Evolutionary conservation across 2,113 vertebrate species (phyloP), one percentile per base, ranked within the genome.

Genomic region (Picathartes gymnocephalus): DNA sequence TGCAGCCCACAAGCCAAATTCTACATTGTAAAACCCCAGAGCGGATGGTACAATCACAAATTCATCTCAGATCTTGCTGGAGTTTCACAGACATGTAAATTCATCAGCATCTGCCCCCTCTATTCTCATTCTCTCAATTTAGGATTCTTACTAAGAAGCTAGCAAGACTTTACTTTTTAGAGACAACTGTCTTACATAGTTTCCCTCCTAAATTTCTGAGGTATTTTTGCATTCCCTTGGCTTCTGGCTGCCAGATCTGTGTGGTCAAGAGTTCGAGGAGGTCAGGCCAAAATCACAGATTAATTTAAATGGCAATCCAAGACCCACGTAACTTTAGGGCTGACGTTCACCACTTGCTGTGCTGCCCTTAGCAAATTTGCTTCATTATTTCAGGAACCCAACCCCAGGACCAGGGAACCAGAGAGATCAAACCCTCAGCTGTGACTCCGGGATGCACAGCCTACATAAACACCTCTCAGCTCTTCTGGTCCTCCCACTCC

Each of bases 41-140:
- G 23, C 0, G 1, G 28, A 51, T 2, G 0, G 14, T 5, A 28
- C 11, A 71, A 25, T 25, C 33, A 77, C 50, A 81, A n/a, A 50
- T 42, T 54, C 3, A 57, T 24, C 60, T 80, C 37, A 31, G 9
- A 68, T 44, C 62, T 65, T 45, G 11, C 25, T 65, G n/a, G 10
- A 65, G 33, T 73, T 90, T 45, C 50, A 73, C 4, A 72, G 15
- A 30, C 15, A 56, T 57, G 22, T 53, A 47, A 61, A 81, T 88
- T 77, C 80, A 70, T 19, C 42, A 64, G 9, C n/a, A 7, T 40
- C 62, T 70, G 65, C 22, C 25, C 37, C 40, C 37, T 57, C 81
- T 44, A 19, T 48, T 94, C 15, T 87, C 8, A 19, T 53, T 62
- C 37, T 74, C 33, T 54, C 19, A 7, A 30, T 39, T 93, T 70